A percentile compares a stretch with the other conserved stretches of the same genome.
Evolutionary conservation across 37 sponge, comb jelly and placozoan species (phyloP).

Genomic region (Chondrosia reniformis): DNA sequence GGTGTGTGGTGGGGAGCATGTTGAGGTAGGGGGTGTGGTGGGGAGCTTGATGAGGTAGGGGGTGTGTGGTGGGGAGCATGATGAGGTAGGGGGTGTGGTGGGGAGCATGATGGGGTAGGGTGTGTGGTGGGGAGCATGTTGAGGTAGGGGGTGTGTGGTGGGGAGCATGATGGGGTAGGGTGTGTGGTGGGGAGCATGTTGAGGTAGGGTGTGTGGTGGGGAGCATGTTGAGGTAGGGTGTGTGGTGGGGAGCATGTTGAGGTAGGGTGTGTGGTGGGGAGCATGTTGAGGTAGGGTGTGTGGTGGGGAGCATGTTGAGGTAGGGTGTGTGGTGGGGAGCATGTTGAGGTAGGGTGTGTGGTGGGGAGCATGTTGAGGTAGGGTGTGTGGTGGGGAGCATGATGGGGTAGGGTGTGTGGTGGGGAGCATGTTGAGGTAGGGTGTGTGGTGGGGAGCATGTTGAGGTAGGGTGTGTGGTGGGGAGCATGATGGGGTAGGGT

Average conservation of each 20-base stretch:
- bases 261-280: background rate
- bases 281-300: background rate
- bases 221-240: background rate
- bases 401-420: background rate
- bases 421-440: background rate
- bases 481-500: background rate
- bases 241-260: background rate
- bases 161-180: background rate
- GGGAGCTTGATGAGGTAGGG: no score
- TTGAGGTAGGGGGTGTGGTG: no score
- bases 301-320: background rate
- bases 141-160: background rate
- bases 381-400: background rate
- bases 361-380: background rate
- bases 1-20: no score
- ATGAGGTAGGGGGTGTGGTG: no score
- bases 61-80: no score
- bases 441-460: background rate
- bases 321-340: background rate
- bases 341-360: background rate
- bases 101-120: no score
- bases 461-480: no score
- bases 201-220: background rate
- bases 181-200: background rate
- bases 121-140: no score